These are phyloP conservation scores for Malacoctenus gilli DNA, from an alignment of 2,797 vertebrate genomes.

Conservation along the genomic window DNA sequence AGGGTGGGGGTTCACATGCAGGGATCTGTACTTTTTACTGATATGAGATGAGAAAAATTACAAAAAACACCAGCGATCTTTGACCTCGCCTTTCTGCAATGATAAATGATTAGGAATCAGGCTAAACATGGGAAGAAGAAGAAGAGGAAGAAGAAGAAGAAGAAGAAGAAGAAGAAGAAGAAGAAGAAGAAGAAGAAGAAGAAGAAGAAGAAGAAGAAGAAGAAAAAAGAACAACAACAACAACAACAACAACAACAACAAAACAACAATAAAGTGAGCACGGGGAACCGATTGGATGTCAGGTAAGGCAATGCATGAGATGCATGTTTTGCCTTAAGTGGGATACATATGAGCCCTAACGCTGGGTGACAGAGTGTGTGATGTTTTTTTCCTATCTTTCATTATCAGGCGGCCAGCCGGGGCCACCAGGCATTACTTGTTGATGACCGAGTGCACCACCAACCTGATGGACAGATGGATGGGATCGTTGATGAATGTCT, in stretches of 20 bases:
- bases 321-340: slow-evolving; percentile 76
- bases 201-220: too few species aligned
- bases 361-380: slow-evolving; percentile 78
- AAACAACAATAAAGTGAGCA: too few species aligned
- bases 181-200: too few species aligned
- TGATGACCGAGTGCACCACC: slow-evolving; percentile 79
- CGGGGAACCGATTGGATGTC: slow-evolving; percentile 15
- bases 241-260: too few species aligned
- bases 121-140: slow-evolving; percentile 21
- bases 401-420: slow-evolving; percentile 77
- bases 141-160: slow-evolving; percentile 12
- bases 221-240: too few species aligned
- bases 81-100: slow-evolving; percentile 42
- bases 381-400: slow-evolving; percentile 85
- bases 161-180: too few species aligned
- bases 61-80: slow-evolving; percentile 49
- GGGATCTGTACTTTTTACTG: slow-evolving; percentile 44
- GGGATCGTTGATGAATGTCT: slow-evolving; percentile 82
- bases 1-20: slow-evolving; percentile 1
- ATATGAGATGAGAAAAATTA: slow-evolving; percentile 45
- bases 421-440: slow-evolving; percentile 82
- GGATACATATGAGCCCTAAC: slow-evolving; percentile 80
- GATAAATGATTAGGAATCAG: slow-evolving; percentile 57
- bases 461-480: slow-evolving; percentile 87
- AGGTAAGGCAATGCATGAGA: slow-evolving; percentile 62